Base-by-base conservation (phyloP, 2,888 invertebrate genomes). In the Dicranocentrus wangi region DNA sequence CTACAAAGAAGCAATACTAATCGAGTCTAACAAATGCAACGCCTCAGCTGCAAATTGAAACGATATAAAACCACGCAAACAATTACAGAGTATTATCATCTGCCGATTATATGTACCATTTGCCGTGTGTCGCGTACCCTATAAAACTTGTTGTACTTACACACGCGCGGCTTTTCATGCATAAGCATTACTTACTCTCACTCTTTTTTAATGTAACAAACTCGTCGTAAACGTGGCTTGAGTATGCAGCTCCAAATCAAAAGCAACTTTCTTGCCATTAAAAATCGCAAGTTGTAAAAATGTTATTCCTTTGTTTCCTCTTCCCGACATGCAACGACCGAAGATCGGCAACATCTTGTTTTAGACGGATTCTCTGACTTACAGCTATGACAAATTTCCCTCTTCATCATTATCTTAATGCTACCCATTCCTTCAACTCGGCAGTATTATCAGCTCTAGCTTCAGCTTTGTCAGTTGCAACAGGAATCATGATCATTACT, bases 211-310 rank as follows among this genome's bases (percentile, higher is more conserved):
- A 25, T 58, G 58, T 25, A 58, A 25, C 58, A 25, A 58, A 15
- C 25, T 23, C 58, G 21, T 53, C 53, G 25, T 58, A 27, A 58
- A 25, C 58, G 8, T 17, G 17, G 47, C 47, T 58, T 58, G 25
- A 58, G 25, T 25, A 58, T 25, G 25, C 25, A 58, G 25, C 23
- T 23, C 25, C 10, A 58, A 58, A 58, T 58, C 58, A 25, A 58
- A 58, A 58, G 27, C 58, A 58, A 58, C 58, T 58, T 58, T 58
- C 58, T 58, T 58, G 25, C 58, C 58, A 58, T 58, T 58, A 58
- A 51, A 58, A 58, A 58, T 19, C 21, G 58, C 58, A 58, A 23
- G 58, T 25, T 58, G 58, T 58, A 58, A 58, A 58, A 58, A 58
- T 58, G 15, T n/a, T 27, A 13, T 58, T 25, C 58, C 58, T 58